Evolutionary conservation across 2,888 invertebrate species (phyloP), one percentile per base, ranked within the genome.

Genomic region (Ferrisia virgata): DNA sequence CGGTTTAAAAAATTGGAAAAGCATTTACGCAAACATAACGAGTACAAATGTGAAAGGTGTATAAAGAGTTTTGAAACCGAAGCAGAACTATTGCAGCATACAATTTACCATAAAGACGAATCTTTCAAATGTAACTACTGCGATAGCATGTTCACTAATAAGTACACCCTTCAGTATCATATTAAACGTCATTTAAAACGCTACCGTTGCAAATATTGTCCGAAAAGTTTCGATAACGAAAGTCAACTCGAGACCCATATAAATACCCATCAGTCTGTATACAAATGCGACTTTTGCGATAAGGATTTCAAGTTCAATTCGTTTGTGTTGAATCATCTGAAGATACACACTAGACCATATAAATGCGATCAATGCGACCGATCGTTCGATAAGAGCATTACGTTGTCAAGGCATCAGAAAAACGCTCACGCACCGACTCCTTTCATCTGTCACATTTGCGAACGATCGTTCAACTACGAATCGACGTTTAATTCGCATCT

Each of bases 41-140:
- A 36, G 9, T 76, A 76, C 36, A 76, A 76, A 22, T 76, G 72
- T 36, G 72, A 76, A 76, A 76, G 72, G 8, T 76, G 72, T 18
- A 76, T 76, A 5, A 76, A 76, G 15, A 76, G 72, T 28, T 76
- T 76, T 18, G 72, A 76, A 76, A 76, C 72, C 28, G 72, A 76
- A n/a, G n/a, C 31, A 1, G 72, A 76, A 76, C 22, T 76, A 2
- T 76, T 76, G 6, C 72, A 76, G 18, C 72, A 76, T 76, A 76
- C 72, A 1, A 76, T 76, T 36, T 36, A 76, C 72, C 72, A 76
- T 76, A 76, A 76, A 76, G 72, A 76, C 72, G 72, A 76, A 76
- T 76, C 72, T 11, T 76, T 76, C 72, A 76, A 76, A 18, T 76
- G 72, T 11, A 76, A 76, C 72, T 76, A 76, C 25, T 76, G 72